Conservation (phyloP, 2,888 invertebrate species). For the Eulithis testata region DNA sequence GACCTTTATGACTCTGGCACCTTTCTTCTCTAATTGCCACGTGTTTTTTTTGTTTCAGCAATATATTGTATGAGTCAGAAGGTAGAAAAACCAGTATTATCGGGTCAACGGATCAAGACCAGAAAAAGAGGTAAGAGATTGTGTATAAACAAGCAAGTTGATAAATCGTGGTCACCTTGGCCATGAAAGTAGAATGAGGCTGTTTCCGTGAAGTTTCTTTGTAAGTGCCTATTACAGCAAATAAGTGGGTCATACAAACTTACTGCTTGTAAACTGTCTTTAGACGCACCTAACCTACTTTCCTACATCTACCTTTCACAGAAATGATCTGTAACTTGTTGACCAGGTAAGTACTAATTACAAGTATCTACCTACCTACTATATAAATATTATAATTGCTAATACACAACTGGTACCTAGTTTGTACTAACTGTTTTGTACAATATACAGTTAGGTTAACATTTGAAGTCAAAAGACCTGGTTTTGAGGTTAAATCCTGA, state of each 20-base stretch:
- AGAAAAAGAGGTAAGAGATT: constrained; percentile 96
- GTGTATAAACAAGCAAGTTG: constrained; percentile 39
- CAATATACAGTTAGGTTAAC: constrained; percentile 21
- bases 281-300: too few species aligned
- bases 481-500: constrained; percentile 12
- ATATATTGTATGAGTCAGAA: constrained; percentile 99
- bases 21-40: constrained; percentile 74
- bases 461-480: constrained; percentile 16
- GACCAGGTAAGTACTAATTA: too few species aligned
- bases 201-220: constrained; percentile 23
- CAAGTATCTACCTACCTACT: too few species aligned
- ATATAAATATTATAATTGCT: too few species aligned
- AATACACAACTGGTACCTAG: neutral
- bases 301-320: too few species aligned
- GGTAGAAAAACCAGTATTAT: constrained; percentile 99
- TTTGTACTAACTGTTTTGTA: constrained; percentile 1
- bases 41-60: constrained; percentile 86
- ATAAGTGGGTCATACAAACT: constrained; percentile 38
- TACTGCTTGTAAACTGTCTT: neutral
- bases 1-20: constrained; percentile 66
- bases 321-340: too few species aligned
- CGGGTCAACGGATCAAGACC: constrained; percentile 99
- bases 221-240: constrained; percentile 1
- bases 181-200: constrained; percentile 43
- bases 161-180: constrained; percentile 49